phyloP scores from a whole-genome alignment of 2,797 vertebrate species.

The Spheniscus humboldti region DNA sequence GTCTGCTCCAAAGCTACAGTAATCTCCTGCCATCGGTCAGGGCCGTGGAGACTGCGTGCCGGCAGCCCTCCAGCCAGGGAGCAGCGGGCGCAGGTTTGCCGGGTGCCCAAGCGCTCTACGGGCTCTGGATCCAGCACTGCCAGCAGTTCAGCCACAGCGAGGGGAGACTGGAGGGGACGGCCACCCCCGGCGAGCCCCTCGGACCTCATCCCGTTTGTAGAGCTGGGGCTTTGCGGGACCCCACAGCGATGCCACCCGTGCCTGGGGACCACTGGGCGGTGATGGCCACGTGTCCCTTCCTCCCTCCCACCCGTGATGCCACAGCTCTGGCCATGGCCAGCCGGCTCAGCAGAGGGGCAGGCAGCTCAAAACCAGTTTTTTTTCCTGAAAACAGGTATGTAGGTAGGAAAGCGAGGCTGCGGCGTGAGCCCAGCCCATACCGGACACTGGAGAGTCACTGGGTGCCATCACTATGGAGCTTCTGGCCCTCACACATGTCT shows the following conservation, averaged over 20 bases:
- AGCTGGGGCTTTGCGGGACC: not conserved
- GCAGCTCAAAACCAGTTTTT: rapidly evolving
- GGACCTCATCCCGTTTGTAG: rapidly evolving
- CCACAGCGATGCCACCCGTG: rapidly evolving
- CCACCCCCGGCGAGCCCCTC: rapidly evolving
- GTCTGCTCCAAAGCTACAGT: conserved; percentile 19
- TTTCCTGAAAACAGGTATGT: not conserved
- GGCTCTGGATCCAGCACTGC: rapidly evolving
- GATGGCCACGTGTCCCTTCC: rapidly evolving
- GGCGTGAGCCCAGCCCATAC: not conserved
- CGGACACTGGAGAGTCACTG: too few relatives aligned
- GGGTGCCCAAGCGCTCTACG: rapidly evolving
- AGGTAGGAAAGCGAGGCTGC: not conserved
- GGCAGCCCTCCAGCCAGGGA: not conserved
- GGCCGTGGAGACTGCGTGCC: rapidly evolving
- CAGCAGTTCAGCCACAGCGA: rapidly evolving
- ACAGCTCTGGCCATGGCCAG: rapidly evolving
- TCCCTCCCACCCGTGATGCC: rapidly evolving
- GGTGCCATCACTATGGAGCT: not conserved
- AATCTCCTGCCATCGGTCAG: not conserved
- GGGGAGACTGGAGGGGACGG: not conserved
- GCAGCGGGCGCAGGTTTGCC: rapidly evolving
- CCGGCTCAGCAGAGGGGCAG: not conserved
- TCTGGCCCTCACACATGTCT: not conserved
- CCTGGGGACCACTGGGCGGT: rapidly evolving